Evolutionary conservation across 2,888 invertebrate genomes (phyloP).

Genomic region (Muscina levida): DNA sequence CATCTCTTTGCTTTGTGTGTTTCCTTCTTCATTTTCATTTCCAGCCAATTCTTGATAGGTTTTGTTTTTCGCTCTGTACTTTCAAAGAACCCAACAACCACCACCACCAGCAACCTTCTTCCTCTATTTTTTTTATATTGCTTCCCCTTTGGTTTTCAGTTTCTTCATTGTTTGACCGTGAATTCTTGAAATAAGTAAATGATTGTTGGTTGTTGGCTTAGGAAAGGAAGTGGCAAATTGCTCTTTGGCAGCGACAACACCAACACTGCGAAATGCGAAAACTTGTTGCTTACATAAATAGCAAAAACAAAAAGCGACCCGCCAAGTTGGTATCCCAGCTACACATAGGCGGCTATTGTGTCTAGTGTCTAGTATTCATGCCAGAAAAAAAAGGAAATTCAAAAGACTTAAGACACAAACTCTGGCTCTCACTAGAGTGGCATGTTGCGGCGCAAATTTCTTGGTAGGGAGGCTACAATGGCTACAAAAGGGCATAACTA

Average conservation of each 20-base stretch:
- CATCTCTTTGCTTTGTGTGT: slow-evolving; percentile 11
- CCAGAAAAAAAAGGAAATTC: slow-evolving; percentile 56
- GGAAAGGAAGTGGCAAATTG: slow-evolving; percentile 68
- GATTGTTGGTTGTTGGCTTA: slow-evolving; percentile 61
- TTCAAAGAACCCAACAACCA: slow-evolving; percentile 20
- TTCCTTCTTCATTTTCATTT: slow-evolving; percentile 58
- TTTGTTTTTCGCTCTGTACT: slow-evolving; percentile 17
- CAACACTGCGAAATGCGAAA: slow-evolving; percentile 12
- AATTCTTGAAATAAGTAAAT: slow-evolving; percentile 62
- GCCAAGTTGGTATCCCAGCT: background rate
- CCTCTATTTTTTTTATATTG: background rate
- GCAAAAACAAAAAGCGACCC: slow-evolving; percentile 38
- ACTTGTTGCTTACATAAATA: slow-evolving; percentile 47
- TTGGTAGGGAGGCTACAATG: background rate
- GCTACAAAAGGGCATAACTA: slow-evolving; percentile 61
- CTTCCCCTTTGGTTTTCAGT: background rate
- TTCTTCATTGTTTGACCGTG: slow-evolving; percentile 66
- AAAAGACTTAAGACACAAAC: slow-evolving; percentile 30
- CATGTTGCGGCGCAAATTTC: too few relatives aligned
- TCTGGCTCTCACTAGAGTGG: background rate
- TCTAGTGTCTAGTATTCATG: slow-evolving; percentile 31
- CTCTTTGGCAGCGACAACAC: slow-evolving; percentile 34
- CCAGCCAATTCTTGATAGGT: slow-evolving; percentile 24
- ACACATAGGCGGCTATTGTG: slow-evolving; percentile 5
- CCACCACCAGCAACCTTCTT: slow-evolving; percentile 33